These are phyloP conservation scores for Oreonectes daqikongensis DNA, from an alignment of 2,797 vertebrate species.

Conservation along the genomic window DNA sequence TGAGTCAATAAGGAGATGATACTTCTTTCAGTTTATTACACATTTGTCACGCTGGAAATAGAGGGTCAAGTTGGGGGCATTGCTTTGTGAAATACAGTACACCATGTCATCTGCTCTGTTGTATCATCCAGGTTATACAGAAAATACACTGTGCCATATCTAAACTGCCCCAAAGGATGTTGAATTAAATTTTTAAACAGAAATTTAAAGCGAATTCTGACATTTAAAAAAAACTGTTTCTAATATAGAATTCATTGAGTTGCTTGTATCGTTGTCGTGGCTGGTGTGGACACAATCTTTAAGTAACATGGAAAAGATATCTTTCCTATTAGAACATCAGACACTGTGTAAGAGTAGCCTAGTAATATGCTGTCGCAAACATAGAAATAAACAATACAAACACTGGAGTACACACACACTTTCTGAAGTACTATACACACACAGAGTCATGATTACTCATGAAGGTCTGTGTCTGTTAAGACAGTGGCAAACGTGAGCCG, in stretches of 20 bases:
- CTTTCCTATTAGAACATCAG: too few species aligned
- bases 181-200: background rate
- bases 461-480: background rate
- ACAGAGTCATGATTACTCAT: background rate
- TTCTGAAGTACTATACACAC: background rate
- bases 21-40: background rate
- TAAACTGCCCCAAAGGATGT: background rate
- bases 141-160: too few species aligned
- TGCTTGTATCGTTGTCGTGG: too few species aligned
- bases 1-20: conserved; percentile 1
- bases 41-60: background rate
- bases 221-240: too few species aligned
- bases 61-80: background rate
- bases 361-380: background rate
- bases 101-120: background rate
- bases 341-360: background rate
- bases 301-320: too few species aligned
- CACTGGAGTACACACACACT: background rate
- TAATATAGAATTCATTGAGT: background rate
- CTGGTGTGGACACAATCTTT: too few species aligned
- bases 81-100: background rate
- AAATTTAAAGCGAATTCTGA: too few species aligned
- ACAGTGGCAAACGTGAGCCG: background rate
- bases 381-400: background rate
- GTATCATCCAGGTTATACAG: background rate